A percentile compares a stretch with the other conserved stretches of the same genome.
Evolutionary conservation across 2,113 vertebrate genomes (phyloP).

Genomic region (Odocoileus hemionus): DNA sequence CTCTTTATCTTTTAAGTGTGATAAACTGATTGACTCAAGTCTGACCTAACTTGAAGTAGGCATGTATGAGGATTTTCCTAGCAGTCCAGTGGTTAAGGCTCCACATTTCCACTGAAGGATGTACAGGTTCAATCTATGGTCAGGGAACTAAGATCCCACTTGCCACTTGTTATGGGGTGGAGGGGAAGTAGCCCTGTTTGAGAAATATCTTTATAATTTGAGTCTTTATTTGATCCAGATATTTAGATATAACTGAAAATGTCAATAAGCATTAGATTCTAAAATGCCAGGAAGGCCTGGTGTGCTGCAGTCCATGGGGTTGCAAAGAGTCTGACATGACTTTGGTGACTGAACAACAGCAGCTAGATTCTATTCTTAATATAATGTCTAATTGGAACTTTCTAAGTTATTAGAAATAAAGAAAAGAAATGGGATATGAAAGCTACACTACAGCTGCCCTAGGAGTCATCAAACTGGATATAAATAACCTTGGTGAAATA

Average conservation of each 20-base stretch:
- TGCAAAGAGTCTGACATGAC: not conserved
- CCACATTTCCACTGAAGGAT: not conserved
- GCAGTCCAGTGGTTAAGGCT: not conserved
- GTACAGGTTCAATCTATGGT: not conserved
- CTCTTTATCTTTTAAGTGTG: not conserved
- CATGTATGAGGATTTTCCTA: not conserved
- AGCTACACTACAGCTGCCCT: not conserved
- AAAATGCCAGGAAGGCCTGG: not conserved
- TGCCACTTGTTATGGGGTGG: not conserved
- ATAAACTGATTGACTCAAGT: not conserved
- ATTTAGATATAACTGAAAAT: not conserved
- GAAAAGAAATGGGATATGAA: not conserved
- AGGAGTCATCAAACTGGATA: not conserved
- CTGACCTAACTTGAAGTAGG: not conserved
- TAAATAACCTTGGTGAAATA: not conserved
- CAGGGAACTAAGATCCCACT: not conserved
- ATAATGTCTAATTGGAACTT: not conserved
- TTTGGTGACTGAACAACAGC: not conserved
- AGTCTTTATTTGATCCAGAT: not conserved
- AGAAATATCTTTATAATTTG: conserved; percentile 1
- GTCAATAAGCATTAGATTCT: not conserved
- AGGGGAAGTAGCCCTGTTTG: not conserved
- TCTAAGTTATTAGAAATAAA: not conserved
- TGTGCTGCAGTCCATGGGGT: not conserved
- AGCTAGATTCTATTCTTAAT: not conserved